Percentiles rank a stretch among this genome's conserved stretches.
Conservation (phyloP, 2,113 vertebrate species). For the Phaethornis superciliosus region DNA sequence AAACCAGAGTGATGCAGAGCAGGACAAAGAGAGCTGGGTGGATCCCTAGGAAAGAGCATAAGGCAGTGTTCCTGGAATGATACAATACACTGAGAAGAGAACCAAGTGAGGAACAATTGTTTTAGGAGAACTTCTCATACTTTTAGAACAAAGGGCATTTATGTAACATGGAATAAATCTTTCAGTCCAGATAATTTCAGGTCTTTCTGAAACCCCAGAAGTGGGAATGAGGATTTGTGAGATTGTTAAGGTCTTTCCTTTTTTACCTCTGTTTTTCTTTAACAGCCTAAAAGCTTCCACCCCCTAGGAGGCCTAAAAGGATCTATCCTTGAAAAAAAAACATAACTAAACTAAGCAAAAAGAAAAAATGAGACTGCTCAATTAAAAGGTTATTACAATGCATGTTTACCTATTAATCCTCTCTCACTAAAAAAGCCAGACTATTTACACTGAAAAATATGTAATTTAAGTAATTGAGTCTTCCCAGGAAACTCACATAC, state of each 20-base stretch:
- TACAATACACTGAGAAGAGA: background rate
- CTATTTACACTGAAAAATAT: background rate
- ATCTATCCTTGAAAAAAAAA: background rate
- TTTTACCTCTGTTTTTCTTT: background rate
- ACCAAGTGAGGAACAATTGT: no score
- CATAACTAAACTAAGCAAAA: background rate
- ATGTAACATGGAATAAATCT: background rate
- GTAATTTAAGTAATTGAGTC: background rate
- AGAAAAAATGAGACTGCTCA: background rate
- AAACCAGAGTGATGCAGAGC: conserved; percentile 77
- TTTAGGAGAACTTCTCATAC: background rate
- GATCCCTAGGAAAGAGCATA: conserved; percentile 66
- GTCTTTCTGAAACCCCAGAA: background rate
- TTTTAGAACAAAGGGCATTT: background rate
- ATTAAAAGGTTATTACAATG: background rate
- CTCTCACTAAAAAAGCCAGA: background rate
- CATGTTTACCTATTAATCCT: background rate
- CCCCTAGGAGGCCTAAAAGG: background rate
- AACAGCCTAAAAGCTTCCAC: background rate
- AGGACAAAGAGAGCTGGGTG: conserved; percentile 81
- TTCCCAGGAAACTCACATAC: background rate
- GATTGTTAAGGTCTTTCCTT: background rate
- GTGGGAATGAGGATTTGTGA: background rate
- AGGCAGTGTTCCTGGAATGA: background rate
- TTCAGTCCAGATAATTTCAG: background rate